A percentile compares a stretch with the other conserved stretches of the same genome.
Conservation (phyloP, 2,113 vertebrate species). For the Antennarius striatus region DNA sequence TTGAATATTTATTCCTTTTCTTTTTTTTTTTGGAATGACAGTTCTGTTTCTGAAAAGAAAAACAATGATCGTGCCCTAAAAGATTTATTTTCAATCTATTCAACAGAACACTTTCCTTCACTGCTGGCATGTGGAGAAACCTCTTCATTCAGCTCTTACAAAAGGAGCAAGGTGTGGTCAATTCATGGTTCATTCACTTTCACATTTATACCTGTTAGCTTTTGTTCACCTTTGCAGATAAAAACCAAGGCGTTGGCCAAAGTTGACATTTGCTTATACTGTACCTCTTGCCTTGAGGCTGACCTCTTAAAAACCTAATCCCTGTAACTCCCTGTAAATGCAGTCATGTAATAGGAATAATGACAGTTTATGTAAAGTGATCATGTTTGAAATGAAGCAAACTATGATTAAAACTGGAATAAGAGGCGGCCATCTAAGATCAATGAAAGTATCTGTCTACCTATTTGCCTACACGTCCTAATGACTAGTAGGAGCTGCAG, state of each 20-base stretch:
- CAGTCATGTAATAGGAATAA: conserved; percentile 14
- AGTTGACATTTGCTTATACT: conserved; percentile 25
- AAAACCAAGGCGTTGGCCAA: conserved; percentile 37
- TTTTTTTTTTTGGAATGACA: conserved; percentile 7
- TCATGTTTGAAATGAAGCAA: background rate
- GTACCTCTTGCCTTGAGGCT: conserved; percentile 6
- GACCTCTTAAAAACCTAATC: background rate
- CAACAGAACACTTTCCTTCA: conserved; percentile 31
- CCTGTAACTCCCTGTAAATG: background rate
- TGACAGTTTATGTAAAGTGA: background rate
- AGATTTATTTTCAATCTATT: conserved; percentile 22
- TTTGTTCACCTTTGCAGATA: conserved; percentile 49
- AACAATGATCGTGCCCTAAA: background rate
- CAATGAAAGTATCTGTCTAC: too few relatives aligned
- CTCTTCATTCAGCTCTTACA: conserved; percentile 45
- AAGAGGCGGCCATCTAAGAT: too few relatives aligned
- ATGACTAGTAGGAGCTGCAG: background rate
- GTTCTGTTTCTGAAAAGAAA: conserved; percentile 24
- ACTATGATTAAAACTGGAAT: too few relatives aligned
- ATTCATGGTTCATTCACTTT: conserved; percentile 48
- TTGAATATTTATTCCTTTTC: background rate
- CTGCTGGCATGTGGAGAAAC: background rate
- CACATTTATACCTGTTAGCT: conserved; percentile 38
- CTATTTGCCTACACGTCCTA: too few relatives aligned
- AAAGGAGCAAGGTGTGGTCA: conserved; percentile 44